phyloP scores from a whole-genome alignment of 2,888 invertebrate genomes.

The Antitype chi region DNA sequence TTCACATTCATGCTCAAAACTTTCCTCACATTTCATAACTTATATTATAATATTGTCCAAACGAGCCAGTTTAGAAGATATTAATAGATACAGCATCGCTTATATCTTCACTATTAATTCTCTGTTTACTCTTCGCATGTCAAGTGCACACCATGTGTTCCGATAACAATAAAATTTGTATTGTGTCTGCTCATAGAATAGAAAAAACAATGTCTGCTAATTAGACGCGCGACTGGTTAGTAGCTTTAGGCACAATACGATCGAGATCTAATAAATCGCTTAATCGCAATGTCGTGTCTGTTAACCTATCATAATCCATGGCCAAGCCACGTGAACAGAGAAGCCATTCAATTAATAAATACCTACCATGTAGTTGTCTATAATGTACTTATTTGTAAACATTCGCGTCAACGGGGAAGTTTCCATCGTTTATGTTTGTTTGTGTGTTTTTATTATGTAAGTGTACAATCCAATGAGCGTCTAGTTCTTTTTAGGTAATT shows the following conservation, averaged over 20 bases:
- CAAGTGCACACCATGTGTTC: too few relatives aligned
- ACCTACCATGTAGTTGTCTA: constrained; percentile 11
- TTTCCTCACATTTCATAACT: not conserved
- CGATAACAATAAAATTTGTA: too few relatives aligned
- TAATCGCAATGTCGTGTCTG: constrained; percentile 52
- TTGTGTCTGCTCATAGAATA: too few relatives aligned
- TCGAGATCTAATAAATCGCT: constrained; percentile 25
- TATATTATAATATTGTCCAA: not conserved
- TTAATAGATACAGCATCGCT: constrained; percentile 4
- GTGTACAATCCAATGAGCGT: not conserved
- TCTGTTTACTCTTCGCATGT: too few relatives aligned
- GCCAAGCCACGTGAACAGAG: constrained; percentile 47
- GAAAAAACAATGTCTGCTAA: too few relatives aligned
- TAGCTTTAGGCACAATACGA: constrained; percentile 45
- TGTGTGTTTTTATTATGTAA: not conserved
- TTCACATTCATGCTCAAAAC: not conserved
- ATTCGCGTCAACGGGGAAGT: constrained; percentile 45
- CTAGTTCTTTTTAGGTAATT: not conserved
- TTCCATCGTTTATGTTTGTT: constrained; percentile 48
- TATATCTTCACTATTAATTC: not conserved
- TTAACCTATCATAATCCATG: constrained; percentile 38
- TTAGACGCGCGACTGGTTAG: too few relatives aligned
- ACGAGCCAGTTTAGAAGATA: not conserved
- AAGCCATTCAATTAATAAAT: constrained; percentile 59
- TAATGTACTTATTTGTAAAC: constrained; percentile 54